These are phyloP conservation scores for Baryphthengus martii DNA, from an alignment of 2,113 vertebrate species.

Conservation along the genomic window DNA sequence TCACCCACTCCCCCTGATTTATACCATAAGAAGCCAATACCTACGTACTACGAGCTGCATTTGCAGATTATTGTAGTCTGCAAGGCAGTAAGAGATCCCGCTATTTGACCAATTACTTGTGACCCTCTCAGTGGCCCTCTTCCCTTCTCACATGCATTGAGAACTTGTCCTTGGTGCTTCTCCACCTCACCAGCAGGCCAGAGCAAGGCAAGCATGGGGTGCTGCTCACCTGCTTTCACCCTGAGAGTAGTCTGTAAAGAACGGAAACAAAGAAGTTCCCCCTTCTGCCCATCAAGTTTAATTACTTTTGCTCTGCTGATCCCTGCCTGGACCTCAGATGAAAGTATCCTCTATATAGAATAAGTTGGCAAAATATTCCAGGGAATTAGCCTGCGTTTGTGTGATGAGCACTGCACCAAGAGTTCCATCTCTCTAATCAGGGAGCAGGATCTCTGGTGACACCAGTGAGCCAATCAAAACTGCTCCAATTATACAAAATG, in stretches of 20 bases:
- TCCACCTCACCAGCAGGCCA: background rate
- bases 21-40: rapidly evolving
- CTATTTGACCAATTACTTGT: background rate
- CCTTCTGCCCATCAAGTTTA: background rate
- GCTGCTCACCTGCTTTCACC: background rate
- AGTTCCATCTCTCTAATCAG: background rate
- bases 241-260: background rate
- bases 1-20: rapidly evolving
- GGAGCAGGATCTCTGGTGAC: background rate
- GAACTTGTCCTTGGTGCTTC: background rate
- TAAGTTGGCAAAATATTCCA: background rate
- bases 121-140: background rate
- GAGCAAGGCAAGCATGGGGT: background rate
- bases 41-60: rapidly evolving
- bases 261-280: background rate
- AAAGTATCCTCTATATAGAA: background rate
- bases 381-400: background rate
- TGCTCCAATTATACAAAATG: background rate
- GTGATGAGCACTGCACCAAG: background rate
- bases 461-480: background rate
- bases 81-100: background rate
- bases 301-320: background rate
- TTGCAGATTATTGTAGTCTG: background rate
- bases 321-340: background rate
- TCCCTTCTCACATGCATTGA: rapidly evolving